Base-by-base conservation (phyloP, 2,797 vertebrate genomes). In the Myotis myotis region DNA sequence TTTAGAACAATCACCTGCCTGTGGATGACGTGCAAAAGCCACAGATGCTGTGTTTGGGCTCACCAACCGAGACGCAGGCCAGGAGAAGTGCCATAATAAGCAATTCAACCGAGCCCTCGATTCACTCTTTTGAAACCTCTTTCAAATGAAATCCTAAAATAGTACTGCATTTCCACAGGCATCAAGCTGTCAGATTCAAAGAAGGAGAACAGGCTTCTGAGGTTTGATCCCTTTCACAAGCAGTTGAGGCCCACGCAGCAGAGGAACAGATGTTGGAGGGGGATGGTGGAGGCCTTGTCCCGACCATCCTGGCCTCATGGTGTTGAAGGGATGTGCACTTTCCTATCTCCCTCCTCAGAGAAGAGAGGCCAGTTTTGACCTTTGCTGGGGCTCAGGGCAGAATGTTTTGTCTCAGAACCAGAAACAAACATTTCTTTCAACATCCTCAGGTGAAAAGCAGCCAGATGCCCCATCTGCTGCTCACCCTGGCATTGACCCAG, bases 81-180 rank as follows among this genome's bases (percentile, higher is more conserved):
- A 2, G 81, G 85, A 91, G 81, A 80, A n/a, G 83, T 83, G 78
- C 87, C 64, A 9, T 85, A 88, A 94, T 87, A 76, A 94, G 91
- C 87, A 33, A 53, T 88, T 94, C 83, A 25, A 8, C 57, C 0
- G 10, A 68, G 89, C 85, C 80, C 95, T 82, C 64, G 2, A 93
- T 74, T 74, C 87, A 55, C 68, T 96, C 91, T 92, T 92, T 92
- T 92, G 93, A 96, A 97, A 91, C 75, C 23, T 74, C 75, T 95
- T 97, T 91, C 78, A 96, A 94, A 95, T 82, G 93, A 96, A 95
- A 90, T 66, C 94, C 95, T 83, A 95, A 95, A 97, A 96, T 97
- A 97, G 94, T 93, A 57, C 70, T 33, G n/a, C 96, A n/a, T 96
- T 97, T 95, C 94, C 93, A 89, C 93, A 94, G 93, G 89, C 95